These are phyloP conservation scores for Tursiops truncatus DNA, from an alignment of 2,113 vertebrate species.

Conservation along the genomic window DNA sequence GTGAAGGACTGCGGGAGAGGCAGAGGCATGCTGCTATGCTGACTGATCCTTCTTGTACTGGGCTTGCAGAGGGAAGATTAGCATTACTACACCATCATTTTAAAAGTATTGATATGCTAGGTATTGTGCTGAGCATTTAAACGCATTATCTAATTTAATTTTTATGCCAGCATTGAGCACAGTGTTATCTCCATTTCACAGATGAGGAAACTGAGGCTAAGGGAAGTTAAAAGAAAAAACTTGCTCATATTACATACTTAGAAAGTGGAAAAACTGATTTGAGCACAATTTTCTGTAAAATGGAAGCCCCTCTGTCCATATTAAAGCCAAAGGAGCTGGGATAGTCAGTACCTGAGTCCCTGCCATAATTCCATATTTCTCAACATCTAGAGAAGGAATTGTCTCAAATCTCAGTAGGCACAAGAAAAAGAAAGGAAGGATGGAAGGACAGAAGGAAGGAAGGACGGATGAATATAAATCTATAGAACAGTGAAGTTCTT, in stretches of 20 bases:
- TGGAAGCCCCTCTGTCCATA: not conserved
- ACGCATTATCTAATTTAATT: constrained; percentile 34
- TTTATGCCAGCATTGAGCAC: not conserved
- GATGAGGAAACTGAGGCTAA: not conserved
- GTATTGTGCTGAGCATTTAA: not conserved
- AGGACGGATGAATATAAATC: not conserved
- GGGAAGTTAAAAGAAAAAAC: not conserved
- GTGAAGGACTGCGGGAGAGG: not conserved
- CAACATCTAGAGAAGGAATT: not conserved
- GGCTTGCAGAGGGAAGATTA: not conserved
- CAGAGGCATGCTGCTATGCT: not conserved
- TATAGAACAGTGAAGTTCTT: not conserved
- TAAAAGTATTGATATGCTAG: not conserved
- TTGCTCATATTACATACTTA: not conserved
- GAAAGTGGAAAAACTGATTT: constrained; percentile 23
- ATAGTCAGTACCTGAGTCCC: not conserved
- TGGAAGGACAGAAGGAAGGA: not conserved
- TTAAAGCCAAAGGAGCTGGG: constrained; percentile 16
- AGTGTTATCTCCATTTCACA: not conserved
- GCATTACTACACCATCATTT: not conserved
- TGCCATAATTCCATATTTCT: not conserved
- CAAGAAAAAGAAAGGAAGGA: not conserved
- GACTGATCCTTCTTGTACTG: not conserved
- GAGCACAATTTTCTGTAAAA: not conserved
- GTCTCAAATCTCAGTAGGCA: not conserved